phyloP scores from a whole-genome alignment of 2,797 vertebrate species.

The Typhlichthys eigenmanni region DNA sequence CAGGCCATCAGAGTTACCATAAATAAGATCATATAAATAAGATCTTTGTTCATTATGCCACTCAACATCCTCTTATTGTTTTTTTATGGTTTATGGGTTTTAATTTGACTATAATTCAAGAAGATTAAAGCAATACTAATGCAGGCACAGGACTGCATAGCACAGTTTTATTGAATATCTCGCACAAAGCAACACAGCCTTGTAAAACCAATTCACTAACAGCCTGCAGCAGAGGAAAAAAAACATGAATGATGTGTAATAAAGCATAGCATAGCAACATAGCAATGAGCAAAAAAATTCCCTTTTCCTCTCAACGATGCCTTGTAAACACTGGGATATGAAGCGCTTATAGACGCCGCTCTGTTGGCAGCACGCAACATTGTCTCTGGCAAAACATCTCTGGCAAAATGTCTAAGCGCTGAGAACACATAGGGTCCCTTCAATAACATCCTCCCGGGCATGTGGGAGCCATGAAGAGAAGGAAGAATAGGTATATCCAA shows the following conservation, averaged over 20 bases:
- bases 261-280: slow-evolving; percentile 16
- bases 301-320: slow-evolving; percentile 21
- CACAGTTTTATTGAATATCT: slow-evolving; percentile 20
- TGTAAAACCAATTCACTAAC: slow-evolving; percentile 31
- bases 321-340: slow-evolving; percentile 25
- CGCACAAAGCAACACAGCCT: slow-evolving; percentile 21
- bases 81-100: slow-evolving; percentile 39
- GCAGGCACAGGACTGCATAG: slow-evolving; percentile 17
- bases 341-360: slow-evolving; percentile 5
- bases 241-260: slow-evolving; percentile 22
- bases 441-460: slow-evolving; percentile 3
- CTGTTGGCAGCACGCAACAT: slow-evolving; percentile 14
- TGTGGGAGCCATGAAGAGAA: slow-evolving; percentile 7
- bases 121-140: slow-evolving; percentile 32
- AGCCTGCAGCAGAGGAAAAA: slow-evolving; percentile 33
- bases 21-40: slow-evolving; percentile 30
- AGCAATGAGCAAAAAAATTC: slow-evolving; percentile 9
- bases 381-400: slow-evolving; percentile 14
- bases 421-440: slow-evolving; percentile 12
- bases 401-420: slow-evolving; percentile 19
- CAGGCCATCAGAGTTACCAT: slow-evolving; percentile 26
- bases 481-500: slow-evolving; percentile 5
- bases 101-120: slow-evolving; percentile 39
- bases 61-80: slow-evolving; percentile 35
- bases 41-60: slow-evolving; percentile 28